phyloP scores from a whole-genome alignment of 2,888 invertebrate species.

The Euplagia quadripunctaria region DNA sequence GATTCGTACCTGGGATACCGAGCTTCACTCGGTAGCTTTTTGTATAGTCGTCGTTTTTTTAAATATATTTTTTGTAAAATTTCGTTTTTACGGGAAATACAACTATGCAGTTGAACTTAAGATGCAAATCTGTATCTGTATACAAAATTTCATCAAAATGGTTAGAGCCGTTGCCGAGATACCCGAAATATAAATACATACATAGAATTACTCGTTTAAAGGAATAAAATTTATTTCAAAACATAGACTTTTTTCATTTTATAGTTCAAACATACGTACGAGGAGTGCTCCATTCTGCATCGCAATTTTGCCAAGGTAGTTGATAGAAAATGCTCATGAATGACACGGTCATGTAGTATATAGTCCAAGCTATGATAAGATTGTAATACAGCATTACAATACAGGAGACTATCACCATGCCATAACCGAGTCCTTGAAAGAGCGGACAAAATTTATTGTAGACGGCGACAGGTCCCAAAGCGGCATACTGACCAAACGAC shows the following conservation, averaged over 20 bases:
- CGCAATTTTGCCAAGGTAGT: slow-evolving; percentile 92
- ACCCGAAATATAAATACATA: no score
- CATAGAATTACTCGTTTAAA: no score
- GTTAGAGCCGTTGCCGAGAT: no score
- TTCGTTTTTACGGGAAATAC: no score
- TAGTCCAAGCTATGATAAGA: slow-evolving; percentile 92
- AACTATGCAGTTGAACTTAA: no score
- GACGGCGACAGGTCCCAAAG: slow-evolving; percentile 92
- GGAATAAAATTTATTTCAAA: neutral
- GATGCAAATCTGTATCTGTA: no score
- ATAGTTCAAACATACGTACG: slow-evolving; percentile 73
- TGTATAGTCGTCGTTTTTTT: no score
- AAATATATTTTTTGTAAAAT: no score
- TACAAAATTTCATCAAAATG: no score
- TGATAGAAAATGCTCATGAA: slow-evolving; percentile 89
- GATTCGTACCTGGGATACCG: no score
- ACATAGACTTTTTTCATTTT: slow-evolving; percentile 1
- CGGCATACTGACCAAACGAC: slow-evolving; percentile 94
- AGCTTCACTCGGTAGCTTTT: no score
- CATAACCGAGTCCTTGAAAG: slow-evolving; percentile 91
- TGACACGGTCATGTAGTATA: slow-evolving; percentile 90
- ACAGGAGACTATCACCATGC: slow-evolving; percentile 92
- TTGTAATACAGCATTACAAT: slow-evolving; percentile 93
- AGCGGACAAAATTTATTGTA: slow-evolving; percentile 93
- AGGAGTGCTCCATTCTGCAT: slow-evolving; percentile 90